Conservation (phyloP, 2,888 invertebrate species). For the Silvanus unidentatus region DNA sequence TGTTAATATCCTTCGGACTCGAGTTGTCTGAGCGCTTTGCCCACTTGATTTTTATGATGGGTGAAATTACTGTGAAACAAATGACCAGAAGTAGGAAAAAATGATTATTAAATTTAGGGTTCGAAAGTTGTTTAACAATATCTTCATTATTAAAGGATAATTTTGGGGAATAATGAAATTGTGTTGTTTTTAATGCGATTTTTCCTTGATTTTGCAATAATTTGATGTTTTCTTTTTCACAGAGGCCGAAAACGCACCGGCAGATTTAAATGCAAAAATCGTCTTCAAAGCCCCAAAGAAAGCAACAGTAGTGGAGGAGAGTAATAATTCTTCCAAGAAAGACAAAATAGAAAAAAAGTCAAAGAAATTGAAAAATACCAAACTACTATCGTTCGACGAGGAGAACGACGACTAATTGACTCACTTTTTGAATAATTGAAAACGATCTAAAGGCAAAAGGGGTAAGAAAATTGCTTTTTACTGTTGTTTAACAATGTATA, state of each 20-base stretch:
- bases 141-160: too few relatives aligned
- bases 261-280: constrained; percentile 56
- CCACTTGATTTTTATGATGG: too few relatives aligned
- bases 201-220: too few relatives aligned
- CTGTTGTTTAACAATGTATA: background rate
- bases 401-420: constrained; percentile 36
- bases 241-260: constrained; percentile 56
- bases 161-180: too few relatives aligned
- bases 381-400: constrained; percentile 50
- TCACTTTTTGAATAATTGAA: too few relatives aligned
- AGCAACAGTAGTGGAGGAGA: constrained; percentile 22
- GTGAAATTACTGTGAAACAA: too few relatives aligned
- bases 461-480: background rate
- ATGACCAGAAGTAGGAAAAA: too few relatives aligned
- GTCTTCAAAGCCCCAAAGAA: constrained; percentile 50
- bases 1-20: too few relatives aligned
- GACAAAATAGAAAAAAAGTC: constrained; percentile 29
- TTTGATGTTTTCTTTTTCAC: constrained; percentile 26
- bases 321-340: constrained; percentile 16
- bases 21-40: too few relatives aligned
- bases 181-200: too few relatives aligned
- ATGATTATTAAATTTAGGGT: too few relatives aligned
- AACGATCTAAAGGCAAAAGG: background rate
- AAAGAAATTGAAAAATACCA: constrained; percentile 35
- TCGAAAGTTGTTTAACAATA: too few relatives aligned